Evolutionary conservation across 1,140 invertebrate species (phyloP).

Genomic region (Drosophila sulfurigaster): DNA sequence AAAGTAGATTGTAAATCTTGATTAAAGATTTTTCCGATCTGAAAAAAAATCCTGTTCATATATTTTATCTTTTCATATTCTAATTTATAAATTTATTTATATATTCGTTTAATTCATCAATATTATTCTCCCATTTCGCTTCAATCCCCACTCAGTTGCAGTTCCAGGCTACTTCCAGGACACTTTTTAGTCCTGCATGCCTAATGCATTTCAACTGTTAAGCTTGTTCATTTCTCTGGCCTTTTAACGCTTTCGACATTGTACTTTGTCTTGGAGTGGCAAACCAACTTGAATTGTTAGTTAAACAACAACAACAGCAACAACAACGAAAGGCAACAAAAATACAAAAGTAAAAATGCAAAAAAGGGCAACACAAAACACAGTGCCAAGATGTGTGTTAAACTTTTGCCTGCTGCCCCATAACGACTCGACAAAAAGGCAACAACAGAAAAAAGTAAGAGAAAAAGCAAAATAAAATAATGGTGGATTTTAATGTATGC

Average conservation of each 20-base stretch:
- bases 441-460: constrained; percentile 23
- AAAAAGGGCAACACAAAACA: constrained; percentile 40
- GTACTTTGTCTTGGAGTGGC: constrained; percentile 30
- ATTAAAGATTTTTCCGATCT: no score
- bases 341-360: constrained; percentile 11
- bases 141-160: no score
- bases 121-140: neutral
- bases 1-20: no score
- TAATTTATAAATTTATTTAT: no score
- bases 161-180: neutral
- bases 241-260: constrained; percentile 26
- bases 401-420: constrained; percentile 29
- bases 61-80: neutral
- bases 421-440: constrained; percentile 21
- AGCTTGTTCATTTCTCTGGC: constrained; percentile 9
- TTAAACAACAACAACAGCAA: constrained; percentile 44
- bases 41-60: no score
- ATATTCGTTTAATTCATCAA: neutral
- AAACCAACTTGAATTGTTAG: constrained; percentile 53
- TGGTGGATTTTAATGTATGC: constrained; percentile 64
- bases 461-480: constrained; percentile 43
- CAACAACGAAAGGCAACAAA: neutral
- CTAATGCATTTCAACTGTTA: constrained; percentile 10
- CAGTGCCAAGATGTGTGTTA: constrained; percentile 29
- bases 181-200: constrained; percentile 13